A percentile compares a stretch with the other conserved stretches of the same genome.
phyloP scores from a whole-genome alignment of 2,797 vertebrate genomes.

The Fundulus diaphanus region DNA sequence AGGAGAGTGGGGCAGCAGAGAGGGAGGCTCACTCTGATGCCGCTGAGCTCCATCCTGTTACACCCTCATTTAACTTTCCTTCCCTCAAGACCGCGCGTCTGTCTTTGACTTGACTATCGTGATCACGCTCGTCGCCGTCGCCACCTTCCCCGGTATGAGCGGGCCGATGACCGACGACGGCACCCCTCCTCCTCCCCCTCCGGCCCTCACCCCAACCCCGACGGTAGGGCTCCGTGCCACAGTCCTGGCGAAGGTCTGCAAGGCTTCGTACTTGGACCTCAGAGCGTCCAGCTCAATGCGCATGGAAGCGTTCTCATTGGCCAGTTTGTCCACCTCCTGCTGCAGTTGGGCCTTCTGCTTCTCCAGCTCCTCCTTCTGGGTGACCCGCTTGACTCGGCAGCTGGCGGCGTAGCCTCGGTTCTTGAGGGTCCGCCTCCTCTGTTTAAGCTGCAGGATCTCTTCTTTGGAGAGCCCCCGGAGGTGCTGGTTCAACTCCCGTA shows the following conservation, averaged over 20 bases:
- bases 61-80: constrained; percentile 39
- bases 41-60: constrained; percentile 69
- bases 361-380: constrained; percentile 99
- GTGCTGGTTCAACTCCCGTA: constrained; percentile 98
- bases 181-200: constrained; percentile 85
- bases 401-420: constrained; percentile 97
- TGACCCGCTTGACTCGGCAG: constrained; percentile 96
- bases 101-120: constrained; percentile 99
- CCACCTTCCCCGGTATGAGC: constrained; percentile 93
- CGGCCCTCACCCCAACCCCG: constrained; percentile 88
- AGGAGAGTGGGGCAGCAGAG: constrained; percentile 50
- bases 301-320: constrained; percentile 95
- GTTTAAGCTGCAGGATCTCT: constrained; percentile 96
- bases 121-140: constrained; percentile 94
- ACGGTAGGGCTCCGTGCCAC: constrained; percentile 92
- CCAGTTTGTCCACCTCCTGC: constrained; percentile 98
- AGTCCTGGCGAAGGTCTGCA: constrained; percentile 97
- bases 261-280: constrained; percentile 97
- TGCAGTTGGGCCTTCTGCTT: constrained; percentile 97
- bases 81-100: constrained; percentile 93
- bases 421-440: constrained; percentile 96
- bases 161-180: constrained; percentile 90
- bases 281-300: constrained; percentile 95
- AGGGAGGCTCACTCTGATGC: constrained; percentile 42
- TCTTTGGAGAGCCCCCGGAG: constrained; percentile 95